Evolutionary conservation across 2,888 invertebrate genomes (phyloP).

Genomic region (Eubasilissa splendida): DNA sequence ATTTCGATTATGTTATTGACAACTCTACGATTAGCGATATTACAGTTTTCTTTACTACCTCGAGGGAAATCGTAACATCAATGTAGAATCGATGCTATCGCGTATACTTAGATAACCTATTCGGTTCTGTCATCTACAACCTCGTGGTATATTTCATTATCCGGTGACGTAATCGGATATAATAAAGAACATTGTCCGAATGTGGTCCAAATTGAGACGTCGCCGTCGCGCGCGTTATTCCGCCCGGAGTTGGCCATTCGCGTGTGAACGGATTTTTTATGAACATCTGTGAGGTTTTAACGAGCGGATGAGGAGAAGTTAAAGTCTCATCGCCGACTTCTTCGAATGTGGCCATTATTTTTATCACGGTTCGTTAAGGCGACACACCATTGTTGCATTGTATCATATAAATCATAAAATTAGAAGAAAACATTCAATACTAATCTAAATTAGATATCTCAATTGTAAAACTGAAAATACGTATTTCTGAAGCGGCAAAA

Average conservation of each 20-base stretch:
- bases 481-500: not conserved
- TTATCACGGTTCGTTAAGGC: not conserved
- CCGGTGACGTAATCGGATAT: constrained; percentile 16
- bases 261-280: constrained; percentile 5
- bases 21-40: no score
- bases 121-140: no score
- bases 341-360: not conserved
- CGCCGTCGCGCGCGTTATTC: not conserved
- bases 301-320: not conserved
- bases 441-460: not conserved
- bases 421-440: not conserved
- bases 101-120: no score
- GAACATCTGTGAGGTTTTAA: constrained; percentile 6
- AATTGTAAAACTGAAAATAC: not conserved
- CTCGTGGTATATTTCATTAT: not conserved
- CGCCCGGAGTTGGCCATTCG: not conserved
- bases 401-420: not conserved
- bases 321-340: not conserved
- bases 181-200: constrained; percentile 1
- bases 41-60: no score
- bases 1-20: no score
- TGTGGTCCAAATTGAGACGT: not conserved
- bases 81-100: no score
- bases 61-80: no score
- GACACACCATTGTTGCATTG: not conserved